phyloP scores from a whole-genome alignment of 2,113 vertebrate species.

The Hirundichthys speculiger region DNA sequence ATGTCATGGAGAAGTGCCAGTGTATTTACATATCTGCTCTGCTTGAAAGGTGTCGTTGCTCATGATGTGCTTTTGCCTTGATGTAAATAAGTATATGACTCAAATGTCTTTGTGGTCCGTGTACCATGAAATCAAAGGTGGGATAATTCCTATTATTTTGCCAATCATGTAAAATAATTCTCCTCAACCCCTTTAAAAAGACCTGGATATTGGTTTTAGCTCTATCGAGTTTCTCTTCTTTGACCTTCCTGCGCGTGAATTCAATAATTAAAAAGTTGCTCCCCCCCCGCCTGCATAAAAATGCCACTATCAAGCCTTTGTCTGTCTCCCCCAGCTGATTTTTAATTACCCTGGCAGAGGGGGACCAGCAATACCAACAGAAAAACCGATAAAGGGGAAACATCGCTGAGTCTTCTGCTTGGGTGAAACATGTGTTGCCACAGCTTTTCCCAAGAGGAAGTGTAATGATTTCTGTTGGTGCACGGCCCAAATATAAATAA shows the following conservation, averaged over 20 bases:
- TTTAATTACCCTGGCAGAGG: slow-evolving; percentile 59
- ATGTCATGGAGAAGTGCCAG: not conserved
- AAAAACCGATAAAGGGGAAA: slow-evolving; percentile 53
- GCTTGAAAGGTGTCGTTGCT: slow-evolving; percentile 26
- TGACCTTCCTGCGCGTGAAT: slow-evolving; percentile 8
- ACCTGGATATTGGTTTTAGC: not conserved
- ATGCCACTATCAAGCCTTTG: not conserved
- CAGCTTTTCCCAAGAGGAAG: slow-evolving; percentile 29
- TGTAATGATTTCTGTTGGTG: slow-evolving; percentile 68
- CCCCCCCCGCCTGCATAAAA: slow-evolving; percentile 16
- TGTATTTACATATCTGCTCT: slow-evolving; percentile 3
- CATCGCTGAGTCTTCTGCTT: slow-evolving; percentile 62
- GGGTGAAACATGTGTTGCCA: slow-evolving; percentile 27
- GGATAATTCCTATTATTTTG: too few relatives aligned
- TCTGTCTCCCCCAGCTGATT: slow-evolving; percentile 33
- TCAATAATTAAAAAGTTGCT: slow-evolving; percentile 29
- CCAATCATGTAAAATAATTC: too few relatives aligned
- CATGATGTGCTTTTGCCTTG: too few relatives aligned
- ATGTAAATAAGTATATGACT: too few relatives aligned
- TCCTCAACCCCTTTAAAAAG: too few relatives aligned
- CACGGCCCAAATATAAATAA: slow-evolving; percentile 70
- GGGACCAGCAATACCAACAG: slow-evolving; percentile 52
- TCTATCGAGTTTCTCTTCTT: slow-evolving; percentile 1
- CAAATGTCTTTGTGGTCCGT: too few relatives aligned
- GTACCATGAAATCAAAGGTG: too few relatives aligned